Conservation (phyloP, 1,140 invertebrate genomes). For the Scylla paramamosain region DNA sequence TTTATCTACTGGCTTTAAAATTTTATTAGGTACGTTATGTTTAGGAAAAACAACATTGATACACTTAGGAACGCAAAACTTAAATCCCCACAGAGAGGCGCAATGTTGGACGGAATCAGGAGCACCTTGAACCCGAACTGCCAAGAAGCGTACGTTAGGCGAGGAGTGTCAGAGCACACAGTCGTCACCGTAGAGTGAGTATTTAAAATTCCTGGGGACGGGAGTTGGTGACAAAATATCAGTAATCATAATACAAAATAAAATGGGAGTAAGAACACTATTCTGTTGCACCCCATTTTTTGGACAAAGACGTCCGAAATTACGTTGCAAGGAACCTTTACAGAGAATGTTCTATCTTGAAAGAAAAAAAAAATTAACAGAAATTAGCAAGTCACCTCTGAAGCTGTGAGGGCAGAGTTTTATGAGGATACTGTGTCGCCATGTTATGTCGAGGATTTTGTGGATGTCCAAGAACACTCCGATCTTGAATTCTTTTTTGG, state of each 20-base stretch:
- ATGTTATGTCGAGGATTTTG: not conserved
- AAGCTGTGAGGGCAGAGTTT: not conserved
- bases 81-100: no score
- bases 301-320: not conserved
- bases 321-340: not conserved
- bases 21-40: no score
- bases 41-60: not conserved
- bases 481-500: no score
- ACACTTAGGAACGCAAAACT: no score
- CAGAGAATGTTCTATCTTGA: not conserved
- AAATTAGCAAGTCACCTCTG: not conserved
- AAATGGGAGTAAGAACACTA: not conserved
- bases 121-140: not conserved
- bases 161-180: not conserved
- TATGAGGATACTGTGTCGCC: not conserved
- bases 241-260: slow-evolving; percentile 10
- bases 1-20: no score
- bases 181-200: not conserved
- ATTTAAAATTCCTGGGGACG: not conserved
- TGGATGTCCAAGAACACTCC: no score
- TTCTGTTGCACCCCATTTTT: not conserved
- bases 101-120: not conserved
- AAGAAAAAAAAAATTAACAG: not conserved
- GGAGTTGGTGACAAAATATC: not conserved
- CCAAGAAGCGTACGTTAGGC: not conserved